Percentiles rank a stretch among this genome's conserved stretches.
phyloP scores from a whole-genome alignment of 1,140 invertebrate genomes.

The Aphidius ervi region DNA sequence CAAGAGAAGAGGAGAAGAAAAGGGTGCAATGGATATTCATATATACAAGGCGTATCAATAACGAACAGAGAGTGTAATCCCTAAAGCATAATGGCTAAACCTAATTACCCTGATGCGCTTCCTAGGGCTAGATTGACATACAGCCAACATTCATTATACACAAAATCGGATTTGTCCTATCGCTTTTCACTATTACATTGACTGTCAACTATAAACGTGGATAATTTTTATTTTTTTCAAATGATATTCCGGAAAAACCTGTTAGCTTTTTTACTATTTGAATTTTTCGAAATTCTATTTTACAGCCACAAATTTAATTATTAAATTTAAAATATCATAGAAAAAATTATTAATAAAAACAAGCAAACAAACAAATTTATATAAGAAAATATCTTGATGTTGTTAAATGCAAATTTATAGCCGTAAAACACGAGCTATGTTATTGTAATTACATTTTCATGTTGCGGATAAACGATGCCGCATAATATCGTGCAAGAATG shows the following conservation, averaged over 20 bases:
- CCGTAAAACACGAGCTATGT: no score
- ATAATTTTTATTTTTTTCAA: slow-evolving; percentile 12
- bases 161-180: slow-evolving; percentile 29
- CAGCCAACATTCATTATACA: slow-evolving; percentile 11
- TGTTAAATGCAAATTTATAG: no score
- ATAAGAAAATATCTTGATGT: no score
- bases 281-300: no score
- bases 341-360: no score
- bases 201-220: slow-evolving; percentile 26
- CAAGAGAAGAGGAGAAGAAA: not conserved
- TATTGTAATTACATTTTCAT: no score
- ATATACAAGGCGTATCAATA: slow-evolving; percentile 18
- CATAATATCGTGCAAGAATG: no score
- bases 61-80: slow-evolving; percentile 22
- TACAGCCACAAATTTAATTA: no score
- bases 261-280: slow-evolving; percentile 16
- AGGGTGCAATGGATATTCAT: not conserved
- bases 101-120: slow-evolving; percentile 24
- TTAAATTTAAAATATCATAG: no score
- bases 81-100: slow-evolving; percentile 22
- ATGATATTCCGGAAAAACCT: no score
- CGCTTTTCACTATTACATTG: slow-evolving; percentile 27
- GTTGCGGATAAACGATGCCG: no score
- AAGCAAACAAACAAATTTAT: no score
- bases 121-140: slow-evolving; percentile 15